A percentile compares a stretch with the other conserved stretches of the same genome.
phyloP scores from a whole-genome alignment of 2,797 vertebrate species.

The Thaleichthys pacificus region DNA sequence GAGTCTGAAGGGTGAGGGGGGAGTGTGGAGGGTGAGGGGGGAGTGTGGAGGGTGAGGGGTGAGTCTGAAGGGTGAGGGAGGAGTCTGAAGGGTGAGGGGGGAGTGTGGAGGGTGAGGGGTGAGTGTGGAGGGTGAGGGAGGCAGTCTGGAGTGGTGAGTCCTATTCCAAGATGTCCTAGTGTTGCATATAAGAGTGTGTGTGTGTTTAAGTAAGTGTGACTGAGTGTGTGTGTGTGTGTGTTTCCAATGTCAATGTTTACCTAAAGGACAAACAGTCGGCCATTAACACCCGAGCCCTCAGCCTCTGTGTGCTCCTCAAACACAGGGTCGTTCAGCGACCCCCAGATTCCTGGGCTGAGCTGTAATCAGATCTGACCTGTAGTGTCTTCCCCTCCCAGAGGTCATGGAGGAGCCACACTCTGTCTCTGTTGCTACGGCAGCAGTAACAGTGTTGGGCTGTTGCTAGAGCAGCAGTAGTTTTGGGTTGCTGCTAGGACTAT shows the following conservation, averaged over 20 bases:
- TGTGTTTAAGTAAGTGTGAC: slow-evolving; percentile 21
- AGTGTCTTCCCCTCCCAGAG: background rate
- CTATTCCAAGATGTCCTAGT: no score
- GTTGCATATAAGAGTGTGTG: slow-evolving; percentile 8
- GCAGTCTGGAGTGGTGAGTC: no score
- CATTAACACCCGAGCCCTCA: slow-evolving; percentile 44
- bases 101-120: no score
- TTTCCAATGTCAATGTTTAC: slow-evolving; percentile 62
- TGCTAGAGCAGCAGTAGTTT: no score
- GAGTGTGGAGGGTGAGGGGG: background rate
- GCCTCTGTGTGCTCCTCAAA: slow-evolving; percentile 53
- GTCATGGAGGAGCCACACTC: background rate
- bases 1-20: background rate
- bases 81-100: background rate
- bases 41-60: no score
- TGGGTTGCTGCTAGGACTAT: no score
- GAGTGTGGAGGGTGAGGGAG: no score
- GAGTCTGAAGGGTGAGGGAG: background rate
- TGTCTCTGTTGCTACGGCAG: no score
- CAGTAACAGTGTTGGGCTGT: no score
- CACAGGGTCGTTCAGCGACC: slow-evolving; percentile 30
- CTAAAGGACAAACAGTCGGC: slow-evolving; percentile 42
- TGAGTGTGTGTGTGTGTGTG: background rate
- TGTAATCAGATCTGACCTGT: slow-evolving; percentile 9
- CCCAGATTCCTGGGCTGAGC: slow-evolving; percentile 32